Base-by-base conservation (phyloP, 2,888 invertebrate genomes). In the Seladonia tumulorum region DNA sequence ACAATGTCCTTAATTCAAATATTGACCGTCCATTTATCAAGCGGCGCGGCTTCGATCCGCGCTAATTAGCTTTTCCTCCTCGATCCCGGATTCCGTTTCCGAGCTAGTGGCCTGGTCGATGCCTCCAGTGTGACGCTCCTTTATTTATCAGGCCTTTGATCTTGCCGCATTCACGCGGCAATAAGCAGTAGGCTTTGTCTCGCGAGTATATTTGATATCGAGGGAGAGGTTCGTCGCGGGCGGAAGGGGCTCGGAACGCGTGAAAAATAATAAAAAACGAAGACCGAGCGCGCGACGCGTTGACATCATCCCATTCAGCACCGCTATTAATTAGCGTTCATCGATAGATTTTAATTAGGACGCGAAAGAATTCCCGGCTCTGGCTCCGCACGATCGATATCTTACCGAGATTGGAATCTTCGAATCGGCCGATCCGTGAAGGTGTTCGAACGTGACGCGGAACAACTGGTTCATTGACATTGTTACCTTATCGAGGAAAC, bases 21-120 rank as follows among this genome's bases (percentile, higher is more conserved):
- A 94, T 94, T 94, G 93, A 93, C 93, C 90, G 90, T 93, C 86
- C 93, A 92, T 94, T 94, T 92, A 94, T 93, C 93, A 93, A 92
- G 88, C 90, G 89, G 77, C 90, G 57, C 83, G 80, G 85, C 91
- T 83, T 90, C 92, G 92, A 93, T 93, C 88, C 87, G 82, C 81
- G 87, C 92, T 93, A 92, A 93, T 93, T 93, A 93, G 93, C 91
- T 89, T 90, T 57, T 85, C 87, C 89, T 88, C 82, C 83, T 87
- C 83, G 81, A 85, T 86, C 86, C 85, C 79, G 89, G 89, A 88
- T 89, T 89, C 87, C 88, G 85, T 79, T 88, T 86, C 86, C 89
- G 82, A 78, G 86, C 83, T 76, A 79, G 81, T 70, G 72, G 81
- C 77, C 77, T 70, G 66, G 25, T 75, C 83, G 77, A 85, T 83